phyloP scores from a whole-genome alignment of 2,113 vertebrate genomes.

The Hyaena hyaena region DNA sequence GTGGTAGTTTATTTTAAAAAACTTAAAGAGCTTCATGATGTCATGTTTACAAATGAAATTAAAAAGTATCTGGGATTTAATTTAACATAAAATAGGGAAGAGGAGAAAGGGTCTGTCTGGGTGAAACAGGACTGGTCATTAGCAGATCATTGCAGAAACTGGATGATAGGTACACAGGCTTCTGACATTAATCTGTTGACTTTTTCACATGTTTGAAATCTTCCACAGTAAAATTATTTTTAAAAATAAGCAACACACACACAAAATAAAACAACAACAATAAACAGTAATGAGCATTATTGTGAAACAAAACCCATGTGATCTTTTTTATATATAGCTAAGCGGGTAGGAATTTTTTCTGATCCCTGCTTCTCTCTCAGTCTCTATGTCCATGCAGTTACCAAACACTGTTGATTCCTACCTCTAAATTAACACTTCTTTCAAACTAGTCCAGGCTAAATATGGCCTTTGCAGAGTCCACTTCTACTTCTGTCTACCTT shows the following conservation, averaged over 20 bases:
- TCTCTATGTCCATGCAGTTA: neutral
- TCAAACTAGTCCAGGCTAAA: neutral
- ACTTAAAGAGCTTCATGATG: neutral
- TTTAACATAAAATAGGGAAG: neutral
- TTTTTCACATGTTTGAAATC: slow-evolving; percentile 17
- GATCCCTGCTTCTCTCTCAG: neutral
- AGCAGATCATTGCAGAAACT: neutral
- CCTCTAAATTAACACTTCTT: neutral
- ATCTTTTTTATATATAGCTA: neutral
- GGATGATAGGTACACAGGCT: neutral
- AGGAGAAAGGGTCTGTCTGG: neutral
- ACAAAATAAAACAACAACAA: neutral
- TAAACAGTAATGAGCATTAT: neutral
- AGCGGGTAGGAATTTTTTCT: neutral
- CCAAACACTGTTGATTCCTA: neutral
- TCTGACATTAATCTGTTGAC: neutral
- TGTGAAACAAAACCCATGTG: neutral
- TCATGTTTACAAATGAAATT: neutral
- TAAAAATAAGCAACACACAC: neutral
- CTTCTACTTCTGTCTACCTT: neutral
- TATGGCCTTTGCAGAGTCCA: neutral
- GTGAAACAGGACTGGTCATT: neutral
- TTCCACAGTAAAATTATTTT: neutral
- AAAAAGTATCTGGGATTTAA: neutral
- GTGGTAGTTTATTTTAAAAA: neutral